These are phyloP conservation scores for Erebia ligea DNA, from an alignment of 2,888 invertebrate genomes.

Conservation along the genomic window DNA sequence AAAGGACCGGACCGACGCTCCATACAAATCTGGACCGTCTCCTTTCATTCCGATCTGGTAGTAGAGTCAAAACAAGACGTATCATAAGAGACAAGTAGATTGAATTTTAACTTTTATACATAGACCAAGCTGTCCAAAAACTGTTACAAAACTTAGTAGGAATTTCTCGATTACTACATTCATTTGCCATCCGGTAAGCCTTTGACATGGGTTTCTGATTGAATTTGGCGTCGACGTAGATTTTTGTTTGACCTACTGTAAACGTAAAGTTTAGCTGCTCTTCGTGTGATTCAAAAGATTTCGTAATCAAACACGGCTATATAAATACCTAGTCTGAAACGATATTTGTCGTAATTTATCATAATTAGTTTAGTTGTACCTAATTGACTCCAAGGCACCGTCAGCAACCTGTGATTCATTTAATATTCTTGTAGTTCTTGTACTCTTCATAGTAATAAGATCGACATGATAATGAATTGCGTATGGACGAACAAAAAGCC, in stretches of 20 bases:
- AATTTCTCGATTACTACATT: constrained; percentile 36
- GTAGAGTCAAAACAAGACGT: too few species aligned
- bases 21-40: too few species aligned
- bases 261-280: neutral
- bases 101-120: neutral
- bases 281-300: neutral
- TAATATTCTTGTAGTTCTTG: constrained; percentile 1
- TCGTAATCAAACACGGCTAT: neutral
- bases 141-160: constrained; percentile 11
- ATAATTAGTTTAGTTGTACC: neutral
- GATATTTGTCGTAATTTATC: neutral
- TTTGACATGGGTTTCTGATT: constrained; percentile 31
- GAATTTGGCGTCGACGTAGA: constrained; percentile 25
- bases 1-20: too few species aligned
- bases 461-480: constrained; percentile 15
- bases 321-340: neutral
- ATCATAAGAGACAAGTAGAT: too few species aligned
- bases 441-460: neutral
- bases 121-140: neutral
- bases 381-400: neutral
- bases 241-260: constrained; percentile 9
- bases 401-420: constrained; percentile 18
- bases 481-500: neutral
- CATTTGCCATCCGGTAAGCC: constrained; percentile 34
- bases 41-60: too few species aligned